Evolutionary conservation across 2,113 vertebrate species (phyloP).

Genomic region (Oreochromis spilurus): DNA sequence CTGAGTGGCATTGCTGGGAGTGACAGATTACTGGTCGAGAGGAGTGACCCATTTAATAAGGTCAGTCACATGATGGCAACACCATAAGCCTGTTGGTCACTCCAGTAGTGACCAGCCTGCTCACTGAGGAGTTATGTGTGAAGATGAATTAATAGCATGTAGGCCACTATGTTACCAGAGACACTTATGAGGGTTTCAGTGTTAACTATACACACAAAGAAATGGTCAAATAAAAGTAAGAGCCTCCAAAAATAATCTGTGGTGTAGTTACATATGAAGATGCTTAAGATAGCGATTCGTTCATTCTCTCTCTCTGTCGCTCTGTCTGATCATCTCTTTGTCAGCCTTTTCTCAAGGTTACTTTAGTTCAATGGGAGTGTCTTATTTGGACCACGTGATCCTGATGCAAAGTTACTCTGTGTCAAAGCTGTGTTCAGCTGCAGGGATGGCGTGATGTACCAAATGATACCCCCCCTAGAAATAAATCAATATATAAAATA

Average conservation of each 20-base stretch:
- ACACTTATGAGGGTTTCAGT: not conserved
- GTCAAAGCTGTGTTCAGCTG: constrained; percentile 38
- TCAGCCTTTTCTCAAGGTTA: constrained; percentile 63
- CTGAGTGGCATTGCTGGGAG: not conserved
- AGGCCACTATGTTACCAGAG: not conserved
- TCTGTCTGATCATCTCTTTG: not conserved
- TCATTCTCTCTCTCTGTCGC: not conserved
- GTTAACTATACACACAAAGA: not conserved
- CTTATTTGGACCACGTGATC: constrained; percentile 45
- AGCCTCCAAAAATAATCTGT: not conserved
- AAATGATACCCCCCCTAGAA: not conserved
- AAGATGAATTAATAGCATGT: not conserved
- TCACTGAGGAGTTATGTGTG: not conserved
- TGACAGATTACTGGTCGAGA: not conserved
- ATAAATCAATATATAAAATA: not conserved
- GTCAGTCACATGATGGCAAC: constrained; percentile 19
- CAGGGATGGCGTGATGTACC: constrained; percentile 27
- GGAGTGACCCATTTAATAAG: constrained; percentile 5
- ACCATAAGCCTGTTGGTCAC: not conserved
- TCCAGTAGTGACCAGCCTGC: not conserved
- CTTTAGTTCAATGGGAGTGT: constrained; percentile 60
- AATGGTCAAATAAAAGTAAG: not conserved
- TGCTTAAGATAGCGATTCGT: not conserved
- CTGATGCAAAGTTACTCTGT: constrained; percentile 45
- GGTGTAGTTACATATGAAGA: not conserved